These are phyloP conservation scores for Penaeus vannamei DNA, from an alignment of 1,140 invertebrate genomes.

Conservation along the genomic window DNA sequence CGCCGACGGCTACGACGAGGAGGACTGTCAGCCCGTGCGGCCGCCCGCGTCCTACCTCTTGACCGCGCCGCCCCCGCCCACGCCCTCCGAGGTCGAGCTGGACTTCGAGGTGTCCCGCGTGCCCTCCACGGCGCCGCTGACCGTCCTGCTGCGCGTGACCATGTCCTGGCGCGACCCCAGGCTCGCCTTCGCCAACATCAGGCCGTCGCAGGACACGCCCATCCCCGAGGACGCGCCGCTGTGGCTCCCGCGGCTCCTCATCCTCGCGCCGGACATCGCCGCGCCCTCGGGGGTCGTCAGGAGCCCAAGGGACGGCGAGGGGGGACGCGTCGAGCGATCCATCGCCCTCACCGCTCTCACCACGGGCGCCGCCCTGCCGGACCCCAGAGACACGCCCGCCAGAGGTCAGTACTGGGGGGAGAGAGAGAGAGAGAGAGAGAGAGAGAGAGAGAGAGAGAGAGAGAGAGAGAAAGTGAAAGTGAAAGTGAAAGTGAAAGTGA, in stretches of 20 bases:
- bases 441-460: not conserved
- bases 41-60: slow-evolving; percentile 26
- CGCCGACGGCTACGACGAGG: slow-evolving; percentile 52
- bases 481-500: not conserved
- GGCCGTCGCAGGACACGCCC: slow-evolving; percentile 25
- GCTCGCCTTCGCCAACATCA: slow-evolving; percentile 46
- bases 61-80: slow-evolving; percentile 42
- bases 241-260: slow-evolving; percentile 54
- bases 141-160: slow-evolving; percentile 26
- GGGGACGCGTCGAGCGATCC: not conserved
- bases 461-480: not conserved
- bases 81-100: slow-evolving; percentile 21
- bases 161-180: slow-evolving; percentile 46
- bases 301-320: not conserved
- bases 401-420: not conserved
- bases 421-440: not conserved
- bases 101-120: slow-evolving; percentile 43
- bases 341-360: slow-evolving; percentile 31
- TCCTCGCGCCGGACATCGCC: slow-evolving; percentile 33
- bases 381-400: not conserved
- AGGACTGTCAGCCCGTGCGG: slow-evolving; percentile 52
- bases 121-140: slow-evolving; percentile 46
- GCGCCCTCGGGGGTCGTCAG: slow-evolving; percentile 26
- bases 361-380: not conserved
- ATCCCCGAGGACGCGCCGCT: slow-evolving; percentile 30